Percentiles rank a stretch among this genome's conserved stretches.
Conservation (phyloP, 2,888 invertebrate genomes). For the Laothoe populi region DNA sequence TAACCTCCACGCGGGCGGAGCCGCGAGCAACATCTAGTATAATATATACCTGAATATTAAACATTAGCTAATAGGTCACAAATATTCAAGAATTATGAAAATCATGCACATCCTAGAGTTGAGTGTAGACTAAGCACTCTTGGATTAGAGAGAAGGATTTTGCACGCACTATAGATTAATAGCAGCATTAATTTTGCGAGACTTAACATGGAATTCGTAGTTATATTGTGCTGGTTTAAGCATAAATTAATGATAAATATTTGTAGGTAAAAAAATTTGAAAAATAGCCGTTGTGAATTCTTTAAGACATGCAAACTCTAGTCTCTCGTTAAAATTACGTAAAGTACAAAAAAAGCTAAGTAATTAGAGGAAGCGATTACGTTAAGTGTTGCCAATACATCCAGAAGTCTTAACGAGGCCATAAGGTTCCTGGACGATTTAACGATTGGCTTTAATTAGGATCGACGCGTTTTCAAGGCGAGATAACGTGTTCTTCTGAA, state of each 20-base stretch:
- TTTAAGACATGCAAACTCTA: too few species aligned
- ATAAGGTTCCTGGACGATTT: not conserved
- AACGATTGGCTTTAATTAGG: not conserved
- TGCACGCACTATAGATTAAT: slow-evolving; percentile 7
- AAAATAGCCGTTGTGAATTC: too few species aligned
- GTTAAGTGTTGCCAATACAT: not conserved
- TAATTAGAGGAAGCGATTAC: too few species aligned
- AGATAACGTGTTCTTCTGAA: not conserved
- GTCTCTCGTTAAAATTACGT: too few species aligned
- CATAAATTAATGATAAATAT: too few species aligned
- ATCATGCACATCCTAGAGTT: not conserved
- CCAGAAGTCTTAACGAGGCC: not conserved
- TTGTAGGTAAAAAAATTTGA: too few species aligned
- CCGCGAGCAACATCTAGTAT: too few species aligned
- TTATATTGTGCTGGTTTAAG: too few species aligned
- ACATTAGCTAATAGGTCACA: not conserved
- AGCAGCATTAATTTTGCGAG: slow-evolving; percentile 12
- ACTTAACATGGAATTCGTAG: not conserved
- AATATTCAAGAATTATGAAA: slow-evolving; percentile 1
- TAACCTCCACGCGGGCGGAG: too few species aligned
- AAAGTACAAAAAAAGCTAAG: too few species aligned
- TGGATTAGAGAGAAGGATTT: slow-evolving; percentile 2
- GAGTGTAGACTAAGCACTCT: not conserved
- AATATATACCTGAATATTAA: too few species aligned
- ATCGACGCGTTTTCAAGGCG: not conserved